Evolutionary conservation across 2,888 invertebrate genomes (phyloP).

Genomic region (Rosalia funebris): DNA sequence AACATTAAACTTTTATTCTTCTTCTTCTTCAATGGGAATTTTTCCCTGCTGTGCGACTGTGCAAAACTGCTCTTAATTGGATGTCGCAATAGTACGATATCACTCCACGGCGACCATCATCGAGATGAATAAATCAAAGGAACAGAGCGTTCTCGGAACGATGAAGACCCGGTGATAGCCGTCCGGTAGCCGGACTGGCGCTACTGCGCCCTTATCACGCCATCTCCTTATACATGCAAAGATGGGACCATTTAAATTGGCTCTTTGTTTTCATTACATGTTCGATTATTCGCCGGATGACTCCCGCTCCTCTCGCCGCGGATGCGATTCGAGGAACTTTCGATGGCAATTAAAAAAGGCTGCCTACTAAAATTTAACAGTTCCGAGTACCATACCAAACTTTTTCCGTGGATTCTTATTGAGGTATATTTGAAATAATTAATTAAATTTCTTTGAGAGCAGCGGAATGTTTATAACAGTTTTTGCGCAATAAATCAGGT

Average conservation of each 20-base stretch:
- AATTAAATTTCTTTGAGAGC: slow-evolving; percentile 64
- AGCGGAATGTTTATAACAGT: slow-evolving; percentile 62
- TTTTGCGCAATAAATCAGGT: slow-evolving; percentile 63
- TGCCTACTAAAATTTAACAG: slow-evolving; percentile 61
- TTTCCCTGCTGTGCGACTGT: too few species aligned
- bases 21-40: too few species aligned
- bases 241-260: slow-evolving; percentile 58
- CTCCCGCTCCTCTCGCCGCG: neutral
- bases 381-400: slow-evolving; percentile 62
- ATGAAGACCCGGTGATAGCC: slow-evolving; percentile 55
- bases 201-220: slow-evolving; percentile 48
- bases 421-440: slow-evolving; percentile 65
- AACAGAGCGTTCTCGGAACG: slow-evolving; percentile 52
- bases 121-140: slow-evolving; percentile 59
- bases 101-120: slow-evolving; percentile 47
- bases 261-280: slow-evolving; percentile 59
- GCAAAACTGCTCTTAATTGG: slow-evolving; percentile 52
- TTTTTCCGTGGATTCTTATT: slow-evolving; percentile 63
- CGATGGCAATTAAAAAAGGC: slow-evolving; percentile 46
- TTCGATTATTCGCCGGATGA: slow-evolving; percentile 11
- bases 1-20: too few species aligned
- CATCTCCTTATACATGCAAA: slow-evolving; percentile 56
- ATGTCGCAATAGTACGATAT: slow-evolving; percentile 46
- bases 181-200: slow-evolving; percentile 53
- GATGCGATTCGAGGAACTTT: slow-evolving; percentile 20